Evolutionary conservation across 2,888 invertebrate species (phyloP).

Genomic region (Orchesellides sinensis): DNA sequence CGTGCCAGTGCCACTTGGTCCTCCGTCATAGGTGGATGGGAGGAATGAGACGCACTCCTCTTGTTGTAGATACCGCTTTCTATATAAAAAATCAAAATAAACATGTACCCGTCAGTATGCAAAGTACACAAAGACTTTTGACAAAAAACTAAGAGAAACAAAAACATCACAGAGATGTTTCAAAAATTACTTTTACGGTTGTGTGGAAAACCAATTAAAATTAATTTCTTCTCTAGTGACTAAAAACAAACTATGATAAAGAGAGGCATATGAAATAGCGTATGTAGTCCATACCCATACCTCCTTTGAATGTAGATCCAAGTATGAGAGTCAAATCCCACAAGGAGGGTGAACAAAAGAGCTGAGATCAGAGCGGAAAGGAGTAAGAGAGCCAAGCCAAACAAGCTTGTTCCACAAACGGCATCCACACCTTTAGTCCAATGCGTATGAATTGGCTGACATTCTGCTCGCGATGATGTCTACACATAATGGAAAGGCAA

Average conservation of each 20-base stretch:
- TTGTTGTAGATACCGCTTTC: slow-evolving; percentile 81
- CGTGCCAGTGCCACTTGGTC: slow-evolving; percentile 57
- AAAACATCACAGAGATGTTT: no score
- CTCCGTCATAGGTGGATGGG: slow-evolving; percentile 78
- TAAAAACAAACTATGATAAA: neutral
- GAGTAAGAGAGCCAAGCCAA: slow-evolving; percentile 90
- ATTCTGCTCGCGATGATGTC: slow-evolving; percentile 71
- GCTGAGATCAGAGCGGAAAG: slow-evolving; percentile 92
- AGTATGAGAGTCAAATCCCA: slow-evolving; percentile 96
- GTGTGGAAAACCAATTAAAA: slow-evolving; percentile 32
- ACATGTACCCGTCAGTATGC: neutral
- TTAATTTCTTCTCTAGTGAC: slow-evolving; percentile 15
- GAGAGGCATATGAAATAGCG: neutral
- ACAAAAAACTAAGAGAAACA: neutral
- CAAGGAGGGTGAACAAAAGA: slow-evolving; percentile 92
- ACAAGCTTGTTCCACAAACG: slow-evolving; percentile 73
- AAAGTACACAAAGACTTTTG: slow-evolving; percentile 12
- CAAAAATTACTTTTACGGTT: no score
- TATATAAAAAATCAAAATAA: slow-evolving; percentile 18
- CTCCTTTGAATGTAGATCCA: slow-evolving; percentile 97
- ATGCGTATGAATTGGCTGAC: slow-evolving; percentile 70
- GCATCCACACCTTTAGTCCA: slow-evolving; percentile 72
- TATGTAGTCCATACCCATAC: slow-evolving; percentile 78
- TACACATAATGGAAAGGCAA: slow-evolving; percentile 38
- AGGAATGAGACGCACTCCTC: slow-evolving; percentile 91